These are phyloP conservation scores for Bungarus multicinctus DNA, from an alignment of 2,113 vertebrate genomes.

Conservation along the genomic window DNA sequence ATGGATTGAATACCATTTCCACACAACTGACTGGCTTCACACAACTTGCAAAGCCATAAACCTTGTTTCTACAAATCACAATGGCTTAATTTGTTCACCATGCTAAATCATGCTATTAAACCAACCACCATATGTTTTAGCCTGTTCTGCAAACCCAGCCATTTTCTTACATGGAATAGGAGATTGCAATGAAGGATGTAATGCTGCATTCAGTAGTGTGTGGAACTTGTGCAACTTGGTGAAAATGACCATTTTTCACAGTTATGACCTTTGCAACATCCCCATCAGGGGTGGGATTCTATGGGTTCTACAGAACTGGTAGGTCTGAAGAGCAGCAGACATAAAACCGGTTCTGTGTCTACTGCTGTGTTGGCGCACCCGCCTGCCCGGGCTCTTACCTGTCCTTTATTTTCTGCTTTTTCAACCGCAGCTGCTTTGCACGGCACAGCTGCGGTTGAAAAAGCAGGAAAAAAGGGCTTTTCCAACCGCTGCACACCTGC, in stretches of 20 bases:
- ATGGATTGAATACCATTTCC: background rate
- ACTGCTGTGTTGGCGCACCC: no score
- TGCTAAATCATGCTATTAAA: background rate
- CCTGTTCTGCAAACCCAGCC: background rate
- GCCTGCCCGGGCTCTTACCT: no score
- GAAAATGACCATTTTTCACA: background rate
- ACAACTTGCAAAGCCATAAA: background rate
- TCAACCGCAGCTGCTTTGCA: no score
- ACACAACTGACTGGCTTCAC: background rate
- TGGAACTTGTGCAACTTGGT: background rate
- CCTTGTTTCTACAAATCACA: background rate
- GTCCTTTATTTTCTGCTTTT: no score
- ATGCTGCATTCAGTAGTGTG: background rate
- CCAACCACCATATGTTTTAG: background rate
- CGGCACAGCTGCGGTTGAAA: no score
- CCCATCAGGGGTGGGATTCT: no score
- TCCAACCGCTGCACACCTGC: no score
- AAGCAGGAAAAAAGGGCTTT: no score
- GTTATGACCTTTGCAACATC: no score
- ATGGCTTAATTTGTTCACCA: background rate
- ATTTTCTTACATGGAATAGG: background rate
- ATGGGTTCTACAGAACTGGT: no score
- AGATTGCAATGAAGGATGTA: background rate
- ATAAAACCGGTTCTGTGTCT: no score
- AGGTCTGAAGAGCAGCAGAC: no score